Conservation (phyloP, 2,797 vertebrate genomes). For the Capromys pilorides region DNA sequence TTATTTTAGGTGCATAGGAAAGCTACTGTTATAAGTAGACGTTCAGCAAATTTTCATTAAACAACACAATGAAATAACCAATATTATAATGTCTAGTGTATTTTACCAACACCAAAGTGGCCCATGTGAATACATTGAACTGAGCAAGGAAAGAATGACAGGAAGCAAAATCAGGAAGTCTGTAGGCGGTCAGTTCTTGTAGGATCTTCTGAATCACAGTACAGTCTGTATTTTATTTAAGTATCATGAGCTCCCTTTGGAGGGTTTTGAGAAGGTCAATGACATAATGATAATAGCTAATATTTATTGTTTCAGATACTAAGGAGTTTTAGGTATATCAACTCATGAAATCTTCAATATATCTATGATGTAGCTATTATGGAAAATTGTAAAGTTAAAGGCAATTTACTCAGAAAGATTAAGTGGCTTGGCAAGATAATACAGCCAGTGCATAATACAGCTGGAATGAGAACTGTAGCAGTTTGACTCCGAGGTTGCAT, state of each 20-base stretch:
- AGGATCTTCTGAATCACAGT: background rate
- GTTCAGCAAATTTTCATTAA: background rate
- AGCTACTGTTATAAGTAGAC: background rate
- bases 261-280: background rate
- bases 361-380: background rate
- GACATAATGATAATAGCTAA: background rate
- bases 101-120: conserved; percentile 12
- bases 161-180: background rate
- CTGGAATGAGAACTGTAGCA: background rate
- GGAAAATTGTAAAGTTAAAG: background rate
- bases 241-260: background rate
- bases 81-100: background rate
- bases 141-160: background rate
- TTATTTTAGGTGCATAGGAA: background rate
- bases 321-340: background rate
- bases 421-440: background rate
- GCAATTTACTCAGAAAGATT: background rate
- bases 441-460: background rate
- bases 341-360: background rate
- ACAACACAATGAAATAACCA: background rate
- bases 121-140: background rate
- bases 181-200: background rate
- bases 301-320: background rate
- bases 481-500: background rate
- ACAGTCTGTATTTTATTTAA: conserved; percentile 17